Conservation (phyloP, 2,797 vertebrate genomes). For the Microchirus variegatus region DNA sequence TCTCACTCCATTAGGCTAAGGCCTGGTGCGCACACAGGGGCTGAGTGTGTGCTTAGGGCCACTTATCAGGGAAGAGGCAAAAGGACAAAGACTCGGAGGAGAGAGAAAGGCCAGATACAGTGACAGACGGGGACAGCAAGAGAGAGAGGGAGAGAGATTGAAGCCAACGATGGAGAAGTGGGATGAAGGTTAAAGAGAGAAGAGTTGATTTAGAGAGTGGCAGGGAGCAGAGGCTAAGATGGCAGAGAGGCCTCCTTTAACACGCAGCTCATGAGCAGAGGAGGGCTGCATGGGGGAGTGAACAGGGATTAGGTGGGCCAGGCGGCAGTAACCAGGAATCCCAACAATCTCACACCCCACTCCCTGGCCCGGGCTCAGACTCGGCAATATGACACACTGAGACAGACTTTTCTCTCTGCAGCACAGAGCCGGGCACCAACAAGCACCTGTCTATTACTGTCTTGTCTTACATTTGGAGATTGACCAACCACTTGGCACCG, state of each 20-base stretch:
- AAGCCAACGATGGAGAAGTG: conserved; percentile 34
- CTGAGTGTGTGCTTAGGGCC: conserved; percentile 74
- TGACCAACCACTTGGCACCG: conserved; percentile 46
- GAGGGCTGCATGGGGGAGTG: conserved; percentile 56
- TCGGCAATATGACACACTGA: conserved; percentile 73
- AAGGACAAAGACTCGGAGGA: conserved; percentile 46
- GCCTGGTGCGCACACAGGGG: conserved; percentile 70
- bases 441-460: conserved; percentile 74
- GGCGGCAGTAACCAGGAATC: conserved; percentile 79
- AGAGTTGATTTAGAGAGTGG: conserved; percentile 60
- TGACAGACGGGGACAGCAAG: conserved; percentile 34
- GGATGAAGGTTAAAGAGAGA: conserved; percentile 46
- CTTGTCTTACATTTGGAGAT: conserved; percentile 57
- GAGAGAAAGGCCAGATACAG: conserved; percentile 55
- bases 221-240: conserved; percentile 66
- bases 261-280: conserved; percentile 63
- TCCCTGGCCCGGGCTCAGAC: conserved; percentile 67
- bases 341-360: conserved; percentile 79
- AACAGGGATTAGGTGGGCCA: conserved; percentile 74
- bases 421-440: conserved; percentile 44
- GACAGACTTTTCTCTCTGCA: conserved; percentile 53
- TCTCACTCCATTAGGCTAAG: conserved; percentile 79
- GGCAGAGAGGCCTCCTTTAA: conserved; percentile 74
- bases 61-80: conserved; percentile 69
- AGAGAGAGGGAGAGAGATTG: conserved; percentile 36